phyloP scores from a whole-genome alignment of 2,888 invertebrate genomes.

The Plagodis dolabraria region DNA sequence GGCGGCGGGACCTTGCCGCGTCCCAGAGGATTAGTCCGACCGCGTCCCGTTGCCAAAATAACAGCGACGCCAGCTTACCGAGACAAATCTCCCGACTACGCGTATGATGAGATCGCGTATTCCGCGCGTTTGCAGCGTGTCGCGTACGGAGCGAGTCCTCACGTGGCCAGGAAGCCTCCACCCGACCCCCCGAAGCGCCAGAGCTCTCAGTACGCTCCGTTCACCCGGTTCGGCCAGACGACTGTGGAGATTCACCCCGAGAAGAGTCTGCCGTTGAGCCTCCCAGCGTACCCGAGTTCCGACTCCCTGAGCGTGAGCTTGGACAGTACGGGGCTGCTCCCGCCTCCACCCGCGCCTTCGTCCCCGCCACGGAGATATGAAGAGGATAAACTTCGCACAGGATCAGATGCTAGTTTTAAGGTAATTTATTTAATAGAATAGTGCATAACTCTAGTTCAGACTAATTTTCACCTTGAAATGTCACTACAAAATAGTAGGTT shows the following conservation, averaged over 20 bases:
- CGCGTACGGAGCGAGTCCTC: constrained; percentile 88
- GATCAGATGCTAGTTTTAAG: constrained; percentile 94
- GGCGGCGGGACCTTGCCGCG: constrained; percentile 95
- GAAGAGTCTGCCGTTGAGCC: constrained; percentile 85
- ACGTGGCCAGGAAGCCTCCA: constrained; percentile 91
- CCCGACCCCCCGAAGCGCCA: constrained; percentile 93
- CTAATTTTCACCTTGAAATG: too few species aligned
- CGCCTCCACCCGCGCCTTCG: constrained; percentile 87
- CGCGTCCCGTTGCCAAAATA: constrained; percentile 92
- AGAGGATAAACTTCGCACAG: constrained; percentile 85
- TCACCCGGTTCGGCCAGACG: constrained; percentile 82
- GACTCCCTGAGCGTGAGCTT: constrained; percentile 87
- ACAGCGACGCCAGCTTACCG: constrained; percentile 82
- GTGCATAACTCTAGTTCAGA: background rate
- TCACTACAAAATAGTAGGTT: too few species aligned
- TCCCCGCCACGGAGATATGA: constrained; percentile 84
- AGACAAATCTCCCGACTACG: constrained; percentile 74
- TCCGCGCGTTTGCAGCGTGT: constrained; percentile 80
- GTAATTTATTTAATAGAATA: constrained; percentile 63
- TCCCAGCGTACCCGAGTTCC: constrained; percentile 87
- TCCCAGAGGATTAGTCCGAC: constrained; percentile 91
- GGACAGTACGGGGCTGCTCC: constrained; percentile 86
- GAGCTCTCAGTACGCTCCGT: constrained; percentile 82
- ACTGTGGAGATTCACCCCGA: constrained; percentile 86
- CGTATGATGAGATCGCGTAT: constrained; percentile 80